A percentile compares a stretch with the other conserved stretches of the same genome.
Conservation (phyloP, 2,797 vertebrate species). For the Momotus momota region DNA sequence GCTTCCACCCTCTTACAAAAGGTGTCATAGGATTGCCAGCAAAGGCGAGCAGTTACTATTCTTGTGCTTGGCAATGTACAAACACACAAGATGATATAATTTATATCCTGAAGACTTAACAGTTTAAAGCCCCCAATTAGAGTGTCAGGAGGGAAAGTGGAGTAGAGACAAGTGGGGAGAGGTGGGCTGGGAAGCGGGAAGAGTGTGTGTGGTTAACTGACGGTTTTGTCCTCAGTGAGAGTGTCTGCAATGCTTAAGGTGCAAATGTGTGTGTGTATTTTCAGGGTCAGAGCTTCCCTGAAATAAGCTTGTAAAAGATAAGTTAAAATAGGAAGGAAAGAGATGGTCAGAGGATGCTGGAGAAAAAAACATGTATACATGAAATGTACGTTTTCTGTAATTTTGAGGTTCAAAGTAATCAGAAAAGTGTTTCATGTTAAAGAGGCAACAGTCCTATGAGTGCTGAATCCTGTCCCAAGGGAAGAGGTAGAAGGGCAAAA, state of each 20-base stretch:
- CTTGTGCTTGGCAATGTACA: conserved; percentile 44
- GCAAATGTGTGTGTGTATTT: background rate
- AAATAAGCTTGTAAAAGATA: background rate
- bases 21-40: conserved; percentile 25
- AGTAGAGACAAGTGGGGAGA: background rate
- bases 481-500: background rate
- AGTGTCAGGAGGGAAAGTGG: background rate
- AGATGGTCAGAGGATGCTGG: background rate
- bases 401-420: background rate
- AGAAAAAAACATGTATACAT: background rate
- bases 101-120: conserved; percentile 34
- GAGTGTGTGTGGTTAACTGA: background rate
- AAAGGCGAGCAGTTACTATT: background rate
- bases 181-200: background rate
- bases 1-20: conserved; percentile 34
- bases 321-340: background rate
- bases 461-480: background rate
- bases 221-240: background rate
- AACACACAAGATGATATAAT: conserved; percentile 38
- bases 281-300: background rate
- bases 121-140: conserved; percentile 42
- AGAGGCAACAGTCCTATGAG: background rate
- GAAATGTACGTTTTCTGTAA: background rate
- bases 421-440: background rate
- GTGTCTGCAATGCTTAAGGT: background rate